These are phyloP conservation scores for Andinoacara biseriatus DNA, from an alignment of 2,113 vertebrate genomes.

Conservation along the genomic window DNA sequence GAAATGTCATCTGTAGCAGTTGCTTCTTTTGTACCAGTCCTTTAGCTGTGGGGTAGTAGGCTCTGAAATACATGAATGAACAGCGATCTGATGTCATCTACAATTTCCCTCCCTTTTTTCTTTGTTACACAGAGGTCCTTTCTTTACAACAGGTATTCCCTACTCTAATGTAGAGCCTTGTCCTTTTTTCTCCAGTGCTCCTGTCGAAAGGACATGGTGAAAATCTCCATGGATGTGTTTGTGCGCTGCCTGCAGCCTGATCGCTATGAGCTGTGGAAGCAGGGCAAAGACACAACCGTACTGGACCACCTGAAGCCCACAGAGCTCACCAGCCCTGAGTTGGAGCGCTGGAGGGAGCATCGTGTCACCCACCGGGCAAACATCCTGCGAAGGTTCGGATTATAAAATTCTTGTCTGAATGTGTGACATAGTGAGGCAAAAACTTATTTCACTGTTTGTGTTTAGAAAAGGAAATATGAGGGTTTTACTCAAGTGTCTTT, in stretches of 20 bases:
- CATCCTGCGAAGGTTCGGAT: constrained; percentile 85
- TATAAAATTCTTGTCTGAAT: not conserved
- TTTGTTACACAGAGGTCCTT: not conserved
- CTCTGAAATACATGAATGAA: not conserved
- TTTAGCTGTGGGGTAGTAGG: not conserved
- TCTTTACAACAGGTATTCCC: not conserved
- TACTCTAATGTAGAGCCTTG: not conserved
- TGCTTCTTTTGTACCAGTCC: not conserved
- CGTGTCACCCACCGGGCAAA: constrained; percentile 84
- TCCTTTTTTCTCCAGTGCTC: constrained; percentile 83
- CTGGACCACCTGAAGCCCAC: constrained; percentile 93
- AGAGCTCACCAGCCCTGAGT: constrained; percentile 85
- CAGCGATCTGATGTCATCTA: not conserved
- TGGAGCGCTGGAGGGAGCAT: constrained; percentile 89
- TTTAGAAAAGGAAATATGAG: not conserved
- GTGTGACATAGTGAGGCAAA: not conserved
- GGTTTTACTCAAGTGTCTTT: not conserved
- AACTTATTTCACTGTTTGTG: not conserved
- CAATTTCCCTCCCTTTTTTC: not conserved
- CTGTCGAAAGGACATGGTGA: constrained; percentile 98
- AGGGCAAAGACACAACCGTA: constrained; percentile 87
- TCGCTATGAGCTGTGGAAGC: constrained; percentile 94
- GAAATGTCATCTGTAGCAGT: not conserved
- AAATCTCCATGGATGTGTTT: constrained; percentile 99
- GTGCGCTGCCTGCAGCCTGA: constrained; percentile 93